A percentile compares a stretch with the other conserved stretches of the same genome.
Conservation (phyloP, 2,888 invertebrate species). For the Drosophila macrothrix region DNA sequence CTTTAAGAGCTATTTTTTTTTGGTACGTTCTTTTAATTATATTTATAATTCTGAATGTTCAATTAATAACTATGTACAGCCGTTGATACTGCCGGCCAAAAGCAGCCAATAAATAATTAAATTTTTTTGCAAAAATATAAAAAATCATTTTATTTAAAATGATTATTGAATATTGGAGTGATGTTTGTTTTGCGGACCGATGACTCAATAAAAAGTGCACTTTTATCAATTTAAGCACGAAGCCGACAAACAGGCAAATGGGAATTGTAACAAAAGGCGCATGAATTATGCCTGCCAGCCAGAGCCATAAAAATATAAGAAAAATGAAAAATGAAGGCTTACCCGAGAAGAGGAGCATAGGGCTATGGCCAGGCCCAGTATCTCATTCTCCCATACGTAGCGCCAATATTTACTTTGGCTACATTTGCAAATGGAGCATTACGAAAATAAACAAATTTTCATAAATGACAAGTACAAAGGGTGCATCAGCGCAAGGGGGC, state of each 20-base stretch:
- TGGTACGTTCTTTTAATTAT: background rate
- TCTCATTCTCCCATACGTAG: constrained; percentile 57
- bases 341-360: background rate
- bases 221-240: constrained; percentile 47
- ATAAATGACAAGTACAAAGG: constrained; percentile 80
- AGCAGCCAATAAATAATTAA: constrained; percentile 29
- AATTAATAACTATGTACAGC: constrained; percentile 27
- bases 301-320: constrained; percentile 62
- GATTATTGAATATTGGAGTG: constrained; percentile 44
- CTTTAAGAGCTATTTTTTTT: background rate
- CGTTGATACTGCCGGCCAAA: constrained; percentile 29
- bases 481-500: constrained; percentile 26
- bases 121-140: constrained; percentile 22
- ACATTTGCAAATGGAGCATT: constrained; percentile 82
- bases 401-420: constrained; percentile 81
- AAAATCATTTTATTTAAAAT: constrained; percentile 32
- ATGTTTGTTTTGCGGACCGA: constrained; percentile 7
- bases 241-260: constrained; percentile 20
- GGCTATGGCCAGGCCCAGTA: constrained; percentile 38
- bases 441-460: constrained; percentile 83
- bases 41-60: constrained; percentile 1
- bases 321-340: background rate
- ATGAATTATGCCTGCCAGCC: constrained; percentile 74
- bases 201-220: constrained; percentile 34
- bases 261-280: constrained; percentile 60